Evolutionary conservation across 2,113 vertebrate genomes (phyloP), one percentile per base, ranked within the genome.

Genomic region (Phaetusa simplex): DNA sequence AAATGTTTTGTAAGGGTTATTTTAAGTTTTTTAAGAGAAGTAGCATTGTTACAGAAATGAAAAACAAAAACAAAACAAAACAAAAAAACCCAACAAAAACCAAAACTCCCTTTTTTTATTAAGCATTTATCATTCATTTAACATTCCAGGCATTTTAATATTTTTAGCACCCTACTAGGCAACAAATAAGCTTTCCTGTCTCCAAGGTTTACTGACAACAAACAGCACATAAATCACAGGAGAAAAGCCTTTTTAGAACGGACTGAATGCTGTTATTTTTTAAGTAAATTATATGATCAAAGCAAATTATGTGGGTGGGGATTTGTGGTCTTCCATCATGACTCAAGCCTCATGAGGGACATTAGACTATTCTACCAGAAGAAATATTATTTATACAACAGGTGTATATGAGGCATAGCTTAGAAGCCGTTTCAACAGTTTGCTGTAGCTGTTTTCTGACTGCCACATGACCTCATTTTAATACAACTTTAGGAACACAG

Each of bases 391-490:
- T 36, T 34, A 13, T 62, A 65, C 14, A 86, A 61, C 32, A 71
- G 45, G 23, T 55, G 70, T 52, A 11, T 12, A 64, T 29, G 71
- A 86, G 62, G 71, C 71, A 91, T 17, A 30, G n/a, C 45, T 70
- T 70, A 73, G 14, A 45, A 77, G 36, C 16, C 73, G 58, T 61
- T 93, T 93, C 65, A 50, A 61, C 53, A 88, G 30, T 85, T 77
- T 74, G 40, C 29, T 85, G 82, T 88, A 59, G 30, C 70, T 87
- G 73, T 83, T 67, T 86, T 70, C 78, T 43, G 21, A 65, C 59
- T 96, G 52, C 74, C 93, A 82, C 79, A 55, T 70, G 55, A 80
- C 53, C 12, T 86, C 52, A 26, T 84, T 93, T 93, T 95, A 92
- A 78, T 82, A 71, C 24, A 11, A 34, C 30, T 70, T 49, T 34